Evolutionary conservation across 2,113 vertebrate species (phyloP).

Genomic region (Notiomystis cincta): DNA sequence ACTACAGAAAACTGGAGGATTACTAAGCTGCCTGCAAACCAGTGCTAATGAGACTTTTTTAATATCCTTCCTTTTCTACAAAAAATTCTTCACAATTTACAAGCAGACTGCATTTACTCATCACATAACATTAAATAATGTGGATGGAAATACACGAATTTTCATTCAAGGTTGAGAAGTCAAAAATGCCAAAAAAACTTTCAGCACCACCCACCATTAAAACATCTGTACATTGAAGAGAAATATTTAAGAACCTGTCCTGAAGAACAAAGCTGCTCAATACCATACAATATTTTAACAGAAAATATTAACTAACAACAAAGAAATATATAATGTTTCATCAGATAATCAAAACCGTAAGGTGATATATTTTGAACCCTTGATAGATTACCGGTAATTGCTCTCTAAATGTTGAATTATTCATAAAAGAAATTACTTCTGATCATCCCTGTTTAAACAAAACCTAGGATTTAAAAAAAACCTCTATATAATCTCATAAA

Average conservation of each 20-base stretch:
- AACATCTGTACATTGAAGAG: background rate
- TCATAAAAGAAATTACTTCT: background rate
- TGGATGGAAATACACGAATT: background rate
- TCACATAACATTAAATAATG: background rate
- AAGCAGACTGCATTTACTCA: background rate
- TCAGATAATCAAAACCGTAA: background rate
- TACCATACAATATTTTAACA: background rate
- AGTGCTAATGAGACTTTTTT: background rate
- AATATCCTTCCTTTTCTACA: background rate
- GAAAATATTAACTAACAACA: background rate
- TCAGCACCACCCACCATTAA: background rate
- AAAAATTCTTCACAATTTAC: background rate
- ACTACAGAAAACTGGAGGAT: background rate
- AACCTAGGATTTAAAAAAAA: background rate
- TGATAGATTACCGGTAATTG: background rate
- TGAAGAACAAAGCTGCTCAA: background rate
- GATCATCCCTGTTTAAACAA: background rate
- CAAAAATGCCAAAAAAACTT: background rate
- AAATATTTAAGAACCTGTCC: background rate
- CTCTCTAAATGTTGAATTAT: background rate
- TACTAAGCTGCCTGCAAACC: background rate
- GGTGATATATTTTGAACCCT: background rate
- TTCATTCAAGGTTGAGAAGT: background rate
- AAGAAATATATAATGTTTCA: background rate
- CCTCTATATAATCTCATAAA: background rate